phyloP scores from a whole-genome alignment of 2,797 vertebrate species.

The Etheostoma perlongum region DNA sequence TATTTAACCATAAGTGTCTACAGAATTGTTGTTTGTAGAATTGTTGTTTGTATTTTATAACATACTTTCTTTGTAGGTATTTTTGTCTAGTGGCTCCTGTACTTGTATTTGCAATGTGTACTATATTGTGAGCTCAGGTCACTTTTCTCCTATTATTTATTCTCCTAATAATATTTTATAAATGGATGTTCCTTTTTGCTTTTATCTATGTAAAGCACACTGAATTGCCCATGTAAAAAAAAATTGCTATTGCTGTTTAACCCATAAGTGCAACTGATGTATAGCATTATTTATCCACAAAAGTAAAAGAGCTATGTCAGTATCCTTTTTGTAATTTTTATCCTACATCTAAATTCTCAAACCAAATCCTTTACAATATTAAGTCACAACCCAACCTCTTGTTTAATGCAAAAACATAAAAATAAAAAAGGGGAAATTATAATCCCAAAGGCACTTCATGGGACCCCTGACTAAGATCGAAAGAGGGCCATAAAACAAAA shows the following conservation, averaged over 20 bases:
- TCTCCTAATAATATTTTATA: neutral
- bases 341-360: neutral
- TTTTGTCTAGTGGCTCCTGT: neutral
- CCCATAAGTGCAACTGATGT: neutral
- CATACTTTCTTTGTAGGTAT: neutral
- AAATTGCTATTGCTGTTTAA: too few species aligned
- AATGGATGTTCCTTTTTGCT: too few species aligned
- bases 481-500: conserved; percentile 13
- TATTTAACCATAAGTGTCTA: neutral
- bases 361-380: neutral
- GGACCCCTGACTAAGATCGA: neutral
- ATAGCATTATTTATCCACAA: conserved; percentile 17
- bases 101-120: neutral
- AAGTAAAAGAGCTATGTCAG: neutral
- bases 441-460: neutral
- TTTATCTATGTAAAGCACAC: too few species aligned
- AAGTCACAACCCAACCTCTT: neutral
- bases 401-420: neutral
- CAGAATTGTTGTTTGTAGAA: neutral
- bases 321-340: accelerated
- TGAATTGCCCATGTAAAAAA: too few species aligned
- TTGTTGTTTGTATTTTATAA: neutral
- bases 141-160: neutral
- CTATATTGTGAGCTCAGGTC: neutral
- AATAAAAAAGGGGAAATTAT: neutral